Conservation (phyloP, 2,888 invertebrate species). For the Drosophila multiciliata region DNA sequence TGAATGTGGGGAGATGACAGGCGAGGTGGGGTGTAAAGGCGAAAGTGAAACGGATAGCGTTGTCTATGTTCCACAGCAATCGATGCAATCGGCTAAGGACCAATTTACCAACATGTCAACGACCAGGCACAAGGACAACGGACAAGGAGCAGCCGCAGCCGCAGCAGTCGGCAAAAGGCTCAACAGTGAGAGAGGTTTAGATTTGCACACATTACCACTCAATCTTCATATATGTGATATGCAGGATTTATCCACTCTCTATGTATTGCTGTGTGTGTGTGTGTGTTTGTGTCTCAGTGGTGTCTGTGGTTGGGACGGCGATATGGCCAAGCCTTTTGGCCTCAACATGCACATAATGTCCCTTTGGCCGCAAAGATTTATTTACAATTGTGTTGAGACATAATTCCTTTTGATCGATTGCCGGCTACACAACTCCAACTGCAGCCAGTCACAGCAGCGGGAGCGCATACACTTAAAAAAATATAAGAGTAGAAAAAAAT, state of each 20-base stretch:
- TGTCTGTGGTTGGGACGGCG: constrained; percentile 38
- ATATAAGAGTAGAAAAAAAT: neutral
- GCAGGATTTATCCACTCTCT: constrained; percentile 61
- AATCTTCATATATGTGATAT: constrained; percentile 75
- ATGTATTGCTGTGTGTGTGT: constrained; percentile 5
- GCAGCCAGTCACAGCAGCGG: neutral
- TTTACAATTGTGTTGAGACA: constrained; percentile 81
- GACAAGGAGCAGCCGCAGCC: constrained; percentile 23
- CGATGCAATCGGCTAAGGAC: constrained; percentile 74
- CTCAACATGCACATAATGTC: constrained; percentile 73
- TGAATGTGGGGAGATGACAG: neutral
- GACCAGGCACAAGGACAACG: constrained; percentile 49
- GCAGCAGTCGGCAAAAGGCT: constrained; percentile 25
- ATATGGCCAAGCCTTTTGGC: constrained; percentile 61
- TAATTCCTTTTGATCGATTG: constrained; percentile 79
- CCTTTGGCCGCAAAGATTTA: constrained; percentile 80
- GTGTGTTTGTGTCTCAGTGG: constrained; percentile 16
- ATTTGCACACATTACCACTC: constrained; percentile 81
- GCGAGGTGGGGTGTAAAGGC: constrained; percentile 1
- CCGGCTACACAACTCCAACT: constrained; percentile 38
- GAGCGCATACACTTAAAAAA: neutral
- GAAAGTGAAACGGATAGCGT: constrained; percentile 28
- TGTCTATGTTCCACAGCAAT: constrained; percentile 46
- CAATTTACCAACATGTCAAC: constrained; percentile 79
- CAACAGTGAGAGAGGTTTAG: constrained; percentile 55